Evolutionary conservation across 2,888 invertebrate species (phyloP).

Genomic region (Stegana nigrithorax): DNA sequence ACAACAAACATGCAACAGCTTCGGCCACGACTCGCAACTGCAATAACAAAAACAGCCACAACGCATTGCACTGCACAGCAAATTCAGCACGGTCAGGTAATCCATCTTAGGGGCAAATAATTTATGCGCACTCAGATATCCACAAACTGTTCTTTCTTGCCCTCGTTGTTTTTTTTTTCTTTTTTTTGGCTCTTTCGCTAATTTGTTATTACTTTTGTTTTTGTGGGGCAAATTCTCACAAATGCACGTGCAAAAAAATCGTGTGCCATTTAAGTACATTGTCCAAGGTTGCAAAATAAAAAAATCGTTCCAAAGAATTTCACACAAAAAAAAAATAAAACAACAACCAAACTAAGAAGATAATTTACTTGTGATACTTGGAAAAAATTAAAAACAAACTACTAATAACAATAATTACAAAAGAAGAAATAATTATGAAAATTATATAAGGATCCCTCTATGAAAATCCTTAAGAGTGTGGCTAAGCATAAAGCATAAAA

Average conservation of each 20-base stretch:
- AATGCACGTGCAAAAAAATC: neutral
- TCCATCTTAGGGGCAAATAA: slow-evolving; percentile 32
- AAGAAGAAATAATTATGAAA: too few species aligned
- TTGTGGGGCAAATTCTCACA: too few species aligned
- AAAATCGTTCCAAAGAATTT: neutral
- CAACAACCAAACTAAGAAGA: neutral
- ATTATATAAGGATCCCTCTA: too few species aligned
- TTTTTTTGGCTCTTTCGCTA: too few species aligned
- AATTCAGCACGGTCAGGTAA: slow-evolving; percentile 22
- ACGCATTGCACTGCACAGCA: neutral
- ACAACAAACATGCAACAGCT: too few species aligned
- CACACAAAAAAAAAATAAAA: neutral
- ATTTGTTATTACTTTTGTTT: too few species aligned
- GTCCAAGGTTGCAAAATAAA: neutral
- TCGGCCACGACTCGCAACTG: slow-evolving; percentile 8
- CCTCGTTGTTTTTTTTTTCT: too few species aligned
- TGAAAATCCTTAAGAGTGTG: too few species aligned
- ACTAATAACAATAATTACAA: neutral
- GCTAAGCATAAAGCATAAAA: too few species aligned
- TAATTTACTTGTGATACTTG: neutral
- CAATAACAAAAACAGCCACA: neutral
- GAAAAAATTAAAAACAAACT: too few species aligned
- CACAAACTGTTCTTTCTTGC: neutral
- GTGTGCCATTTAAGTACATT: neutral
- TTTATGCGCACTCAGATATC: slow-evolving; percentile 16